phyloP scores from a whole-genome alignment of 2,113 vertebrate species.

The Ia io region DNA sequence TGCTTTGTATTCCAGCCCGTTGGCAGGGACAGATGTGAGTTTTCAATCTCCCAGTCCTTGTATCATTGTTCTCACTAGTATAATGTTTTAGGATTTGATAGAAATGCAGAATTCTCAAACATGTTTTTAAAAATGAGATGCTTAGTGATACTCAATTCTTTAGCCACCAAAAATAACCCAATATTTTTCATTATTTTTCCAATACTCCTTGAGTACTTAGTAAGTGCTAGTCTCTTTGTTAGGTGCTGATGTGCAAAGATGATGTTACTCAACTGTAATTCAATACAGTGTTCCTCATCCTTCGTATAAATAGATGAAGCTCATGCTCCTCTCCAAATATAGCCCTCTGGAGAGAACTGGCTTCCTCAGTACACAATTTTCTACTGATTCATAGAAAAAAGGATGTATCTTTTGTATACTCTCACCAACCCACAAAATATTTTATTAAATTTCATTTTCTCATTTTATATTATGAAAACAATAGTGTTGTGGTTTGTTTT shows the following conservation, averaged over 20 bases:
- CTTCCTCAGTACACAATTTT: background rate
- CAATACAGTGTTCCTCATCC: background rate
- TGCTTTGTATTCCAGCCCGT: background rate
- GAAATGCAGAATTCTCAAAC: background rate
- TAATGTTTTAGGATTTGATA: background rate
- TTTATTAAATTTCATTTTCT: slow-evolving; percentile 8
- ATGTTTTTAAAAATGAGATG: slow-evolving; percentile 21
- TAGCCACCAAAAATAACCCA: background rate
- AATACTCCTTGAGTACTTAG: background rate
- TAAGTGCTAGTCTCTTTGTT: background rate
- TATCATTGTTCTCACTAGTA: background rate
- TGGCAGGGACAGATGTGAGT: background rate
- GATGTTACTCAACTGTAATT: background rate
- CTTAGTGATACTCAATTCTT: background rate
- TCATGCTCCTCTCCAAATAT: background rate
- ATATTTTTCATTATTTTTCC: background rate
- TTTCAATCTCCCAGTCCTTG: background rate
- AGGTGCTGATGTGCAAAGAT: background rate
- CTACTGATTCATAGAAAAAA: background rate
- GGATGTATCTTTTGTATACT: background rate
- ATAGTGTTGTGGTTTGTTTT: background rate
- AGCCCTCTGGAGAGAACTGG: background rate
- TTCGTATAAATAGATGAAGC: background rate
- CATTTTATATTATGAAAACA: background rate
- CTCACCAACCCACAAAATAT: background rate